phyloP scores from a whole-genome alignment of 2,797 vertebrate species.

The Paedocypris micromegethes region DNA sequence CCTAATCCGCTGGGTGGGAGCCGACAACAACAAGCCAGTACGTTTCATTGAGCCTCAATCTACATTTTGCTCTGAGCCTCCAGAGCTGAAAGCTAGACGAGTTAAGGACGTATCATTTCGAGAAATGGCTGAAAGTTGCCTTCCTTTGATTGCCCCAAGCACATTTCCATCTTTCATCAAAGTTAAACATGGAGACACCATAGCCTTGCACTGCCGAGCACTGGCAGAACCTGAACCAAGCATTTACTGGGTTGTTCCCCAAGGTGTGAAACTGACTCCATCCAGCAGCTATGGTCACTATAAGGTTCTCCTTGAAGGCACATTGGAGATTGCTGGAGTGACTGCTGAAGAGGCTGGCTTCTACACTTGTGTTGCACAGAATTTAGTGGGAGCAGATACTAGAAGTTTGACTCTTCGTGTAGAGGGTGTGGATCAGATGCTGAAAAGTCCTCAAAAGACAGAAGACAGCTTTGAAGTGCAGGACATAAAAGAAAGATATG shows the following conservation, averaged over 20 bases:
- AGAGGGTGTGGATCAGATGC: constrained; percentile 23
- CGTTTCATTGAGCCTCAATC: constrained; percentile 95
- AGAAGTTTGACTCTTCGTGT: constrained; percentile 78
- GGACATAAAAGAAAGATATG: constrained; percentile 73
- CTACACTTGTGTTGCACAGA: constrained; percentile 95
- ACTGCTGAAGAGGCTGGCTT: constrained; percentile 75
- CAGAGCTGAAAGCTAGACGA: constrained; percentile 79
- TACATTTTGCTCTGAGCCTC: constrained; percentile 87
- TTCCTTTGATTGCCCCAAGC: constrained; percentile 84
- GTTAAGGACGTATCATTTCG: constrained; percentile 85
- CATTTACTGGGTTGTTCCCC: constrained; percentile 92
- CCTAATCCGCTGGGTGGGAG: constrained; percentile 89
- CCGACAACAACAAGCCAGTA: constrained; percentile 67
- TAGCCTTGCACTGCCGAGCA: constrained; percentile 86
- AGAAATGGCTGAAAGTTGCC: constrained; percentile 88
- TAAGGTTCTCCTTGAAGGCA: constrained; percentile 81
- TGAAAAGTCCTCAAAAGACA: constrained; percentile 30
- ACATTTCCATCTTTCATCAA: constrained; percentile 78
- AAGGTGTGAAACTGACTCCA: constrained; percentile 71
- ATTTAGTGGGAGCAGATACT: constrained; percentile 87
- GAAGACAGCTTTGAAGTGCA: constrained; percentile 56
- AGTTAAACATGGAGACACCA: constrained; percentile 61
- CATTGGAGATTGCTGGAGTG: constrained; percentile 79
- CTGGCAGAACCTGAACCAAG: constrained; percentile 87
- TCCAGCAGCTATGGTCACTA: constrained; percentile 59